Base-by-base conservation (phyloP, 1,140 invertebrate genomes). In the Chrysomallon squamiferum region DNA sequence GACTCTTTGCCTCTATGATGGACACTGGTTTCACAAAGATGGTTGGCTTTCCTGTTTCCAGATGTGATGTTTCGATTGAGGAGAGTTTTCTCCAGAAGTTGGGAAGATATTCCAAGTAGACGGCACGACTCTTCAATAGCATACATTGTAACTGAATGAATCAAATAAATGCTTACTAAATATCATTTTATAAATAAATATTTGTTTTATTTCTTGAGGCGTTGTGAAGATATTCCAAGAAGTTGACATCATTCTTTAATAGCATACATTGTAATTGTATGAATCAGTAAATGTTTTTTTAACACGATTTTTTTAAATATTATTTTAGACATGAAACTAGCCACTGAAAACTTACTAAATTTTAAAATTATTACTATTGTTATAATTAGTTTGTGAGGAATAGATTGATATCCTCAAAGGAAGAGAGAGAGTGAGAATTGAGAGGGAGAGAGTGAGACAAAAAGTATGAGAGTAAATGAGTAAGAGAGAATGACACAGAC, bases 21-120 rank as follows among this genome's bases (percentile, higher is more conserved):
- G 90, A 90, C 2, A 91, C 80, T 1, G 88, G 90, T 20, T 91
- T 89, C 38, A 78, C 60, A 63, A 90, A 91, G 59, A 93, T 92
- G 71, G 74, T 88, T 66, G 82, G 85, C 89, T 88, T 90, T 90
- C 84, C 90, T 90, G 18, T 69, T 66, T 2, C 56, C 88, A 0
- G 92, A 90, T 62, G 91, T 88, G 72, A 92, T 89, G 69, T 88
- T 86, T 1, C 90, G 83, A 49, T 89, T 89, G 22, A 88, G 88
- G 35, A 92, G 77, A 75, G 91, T 90, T 50, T 87, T 86, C 47
- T 88, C 87, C 30, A 92, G 81, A 25, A 86, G 78, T 5, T 87
- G 86, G 1, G 85, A 65, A 25, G 89, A 87, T 50, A 92, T 85
- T 54, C 89, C 88, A 22, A 92, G 85, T 22, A 92, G 81, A 63